A percentile compares a stretch with the other conserved stretches of the same genome.
Evolutionary conservation across 2,888 invertebrate genomes (phyloP).

Genomic region (Napeogenes sylphis): DNA sequence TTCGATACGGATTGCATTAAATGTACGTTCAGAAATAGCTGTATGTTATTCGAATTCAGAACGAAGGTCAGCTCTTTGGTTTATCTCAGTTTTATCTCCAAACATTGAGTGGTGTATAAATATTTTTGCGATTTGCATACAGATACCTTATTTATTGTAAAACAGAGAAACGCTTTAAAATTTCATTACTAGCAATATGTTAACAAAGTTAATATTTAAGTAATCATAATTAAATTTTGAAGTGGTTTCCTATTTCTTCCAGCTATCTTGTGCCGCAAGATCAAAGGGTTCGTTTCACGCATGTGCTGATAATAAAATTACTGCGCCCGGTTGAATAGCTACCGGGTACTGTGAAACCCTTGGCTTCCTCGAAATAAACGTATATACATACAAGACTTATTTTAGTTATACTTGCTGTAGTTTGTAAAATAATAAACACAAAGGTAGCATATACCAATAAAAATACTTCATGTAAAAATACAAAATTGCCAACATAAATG

Average conservation of each 20-base stretch:
- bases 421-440: too few species aligned
- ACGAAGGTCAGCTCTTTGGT: constrained; percentile 1
- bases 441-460: too few species aligned
- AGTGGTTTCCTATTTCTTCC: constrained; percentile 10
- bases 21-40: constrained; percentile 2
- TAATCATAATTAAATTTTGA: too few species aligned
- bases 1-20: constrained; percentile 4
- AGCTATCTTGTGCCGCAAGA: constrained; percentile 22
- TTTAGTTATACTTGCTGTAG: too few species aligned
- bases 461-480: too few species aligned
- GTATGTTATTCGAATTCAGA: constrained; percentile 1
- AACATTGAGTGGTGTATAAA: neutral
- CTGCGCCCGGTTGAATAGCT: constrained; percentile 39
- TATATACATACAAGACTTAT: too few species aligned
- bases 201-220: too few species aligned
- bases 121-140: neutral
- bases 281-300: constrained; percentile 47
- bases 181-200: too few species aligned
- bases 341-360: constrained; percentile 2
- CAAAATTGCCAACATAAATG: too few species aligned
- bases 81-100: constrained; percentile 5
- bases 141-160: too few species aligned
- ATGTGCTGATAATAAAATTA: constrained; percentile 51
- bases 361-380: too few species aligned
- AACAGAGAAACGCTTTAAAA: too few species aligned